These are phyloP conservation scores for Callinectes sapidus DNA, from an alignment of 2,888 invertebrate species.

Conservation along the genomic window DNA sequence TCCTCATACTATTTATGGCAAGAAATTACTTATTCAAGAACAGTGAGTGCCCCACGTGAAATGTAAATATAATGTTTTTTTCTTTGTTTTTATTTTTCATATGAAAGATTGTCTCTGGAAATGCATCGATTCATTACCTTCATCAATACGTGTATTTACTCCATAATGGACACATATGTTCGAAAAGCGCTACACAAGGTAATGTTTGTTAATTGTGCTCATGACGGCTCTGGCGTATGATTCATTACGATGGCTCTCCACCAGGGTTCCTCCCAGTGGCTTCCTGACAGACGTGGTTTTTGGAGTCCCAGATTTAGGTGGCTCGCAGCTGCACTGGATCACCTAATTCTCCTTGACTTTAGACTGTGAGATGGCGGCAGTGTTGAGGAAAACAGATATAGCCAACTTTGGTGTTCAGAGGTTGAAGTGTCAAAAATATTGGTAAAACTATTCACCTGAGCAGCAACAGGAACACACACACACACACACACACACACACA, in stretches of 20 bases:
- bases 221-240: background rate
- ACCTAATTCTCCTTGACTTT: background rate
- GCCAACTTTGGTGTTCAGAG: background rate
- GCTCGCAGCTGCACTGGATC: background rate
- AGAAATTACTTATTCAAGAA: background rate
- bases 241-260: background rate
- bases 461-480: too few species aligned
- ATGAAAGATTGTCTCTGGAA: background rate
- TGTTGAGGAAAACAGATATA: background rate
- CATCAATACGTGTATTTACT: background rate
- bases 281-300: background rate
- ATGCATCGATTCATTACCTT: background rate
- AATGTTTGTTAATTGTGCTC: background rate
- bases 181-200: background rate
- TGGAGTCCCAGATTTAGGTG: background rate
- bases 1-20: background rate
- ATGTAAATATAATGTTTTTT: background rate
- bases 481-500: background rate
- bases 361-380: background rate
- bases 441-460: background rate
- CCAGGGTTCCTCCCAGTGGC: background rate
- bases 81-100: background rate
- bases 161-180: background rate
- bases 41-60: background rate
- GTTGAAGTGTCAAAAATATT: background rate